Percentiles rank a stretch among this genome's conserved stretches.
Evolutionary conservation across 1,140 invertebrate genomes (phyloP).

Genomic region (Penaeus japonicus): DNA sequence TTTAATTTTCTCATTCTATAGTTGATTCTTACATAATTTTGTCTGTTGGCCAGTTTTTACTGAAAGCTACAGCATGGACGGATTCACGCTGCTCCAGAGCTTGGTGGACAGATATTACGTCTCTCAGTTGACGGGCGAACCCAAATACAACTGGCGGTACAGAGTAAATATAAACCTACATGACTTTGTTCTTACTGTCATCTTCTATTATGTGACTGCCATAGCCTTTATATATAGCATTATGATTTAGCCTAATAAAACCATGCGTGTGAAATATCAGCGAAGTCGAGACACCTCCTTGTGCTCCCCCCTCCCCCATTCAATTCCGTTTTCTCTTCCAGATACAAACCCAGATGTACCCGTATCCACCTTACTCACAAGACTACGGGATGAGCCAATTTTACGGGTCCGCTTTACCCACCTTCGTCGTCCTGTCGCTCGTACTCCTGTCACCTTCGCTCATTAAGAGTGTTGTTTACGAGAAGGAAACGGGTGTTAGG

Average conservation of each 20-base stretch:
- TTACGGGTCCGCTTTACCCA: constrained; percentile 65
- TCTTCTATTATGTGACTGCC: too few relatives aligned
- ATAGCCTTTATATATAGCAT: too few relatives aligned
- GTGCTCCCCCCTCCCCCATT: too few relatives aligned
- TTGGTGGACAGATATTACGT: constrained; percentile 26
- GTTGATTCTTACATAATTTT: neutral
- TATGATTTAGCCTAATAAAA: too few relatives aligned
- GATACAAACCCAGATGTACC: constrained; percentile 57
- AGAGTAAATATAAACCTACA: too few relatives aligned
- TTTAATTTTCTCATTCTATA: too few relatives aligned
- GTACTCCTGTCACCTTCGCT: constrained; percentile 67
- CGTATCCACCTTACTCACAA: constrained; percentile 55
- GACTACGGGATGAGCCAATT: constrained; percentile 64
- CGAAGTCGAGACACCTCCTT: too few relatives aligned
- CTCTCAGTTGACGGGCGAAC: neutral
- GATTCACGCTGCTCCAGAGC: constrained; percentile 31
- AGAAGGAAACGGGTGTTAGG: constrained; percentile 69
- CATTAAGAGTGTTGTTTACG: constrained; percentile 71
- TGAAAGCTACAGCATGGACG: neutral
- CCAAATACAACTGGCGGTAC: too few relatives aligned
- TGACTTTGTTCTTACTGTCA: too few relatives aligned
- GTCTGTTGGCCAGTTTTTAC: neutral
- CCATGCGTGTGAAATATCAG: too few relatives aligned
- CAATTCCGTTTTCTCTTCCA: neutral
- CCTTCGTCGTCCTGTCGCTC: constrained; percentile 68